Evolutionary conservation across 1,140 invertebrate species (phyloP).

Genomic region (Drosophila sp.): DNA sequence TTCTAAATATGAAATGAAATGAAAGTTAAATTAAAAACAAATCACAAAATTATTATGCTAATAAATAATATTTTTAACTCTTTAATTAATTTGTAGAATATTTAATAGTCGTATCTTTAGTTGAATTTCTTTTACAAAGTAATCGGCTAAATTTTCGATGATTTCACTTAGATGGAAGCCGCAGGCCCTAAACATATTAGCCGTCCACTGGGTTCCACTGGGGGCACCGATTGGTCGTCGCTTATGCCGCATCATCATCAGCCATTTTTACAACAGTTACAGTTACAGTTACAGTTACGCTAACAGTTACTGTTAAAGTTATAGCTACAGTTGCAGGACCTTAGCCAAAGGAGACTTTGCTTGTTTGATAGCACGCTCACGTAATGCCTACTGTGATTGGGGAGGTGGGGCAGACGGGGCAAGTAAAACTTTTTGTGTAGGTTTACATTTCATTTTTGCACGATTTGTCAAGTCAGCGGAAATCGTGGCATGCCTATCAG

Average conservation of each 20-base stretch:
- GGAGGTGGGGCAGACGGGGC: conserved; percentile 6
- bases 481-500: conserved; percentile 81
- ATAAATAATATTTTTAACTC: too few species aligned
- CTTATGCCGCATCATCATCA: conserved; percentile 71
- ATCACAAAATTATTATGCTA: too few species aligned
- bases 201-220: conserved; percentile 26
- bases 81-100: background rate
- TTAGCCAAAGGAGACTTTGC: conserved; percentile 11
- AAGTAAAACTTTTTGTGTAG: conserved; percentile 58
- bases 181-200: conserved; percentile 74
- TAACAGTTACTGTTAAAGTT: conserved; percentile 7
- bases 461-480: conserved; percentile 84
- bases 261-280: conserved; percentile 27
- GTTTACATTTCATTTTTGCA: conserved; percentile 81
- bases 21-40: too few species aligned
- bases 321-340: conserved; percentile 5
- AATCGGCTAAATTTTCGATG: conserved; percentile 60
- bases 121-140: background rate
- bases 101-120: background rate
- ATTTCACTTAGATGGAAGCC: conserved; percentile 74
- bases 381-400: conserved; percentile 52
- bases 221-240: conserved; percentile 32
- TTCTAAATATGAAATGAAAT: too few species aligned
- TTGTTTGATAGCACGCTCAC: conserved; percentile 64
- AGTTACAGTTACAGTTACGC: conserved; percentile 7